Conservation (phyloP, 2,888 invertebrate genomes). For the Nasonovia ribisnigri region DNA sequence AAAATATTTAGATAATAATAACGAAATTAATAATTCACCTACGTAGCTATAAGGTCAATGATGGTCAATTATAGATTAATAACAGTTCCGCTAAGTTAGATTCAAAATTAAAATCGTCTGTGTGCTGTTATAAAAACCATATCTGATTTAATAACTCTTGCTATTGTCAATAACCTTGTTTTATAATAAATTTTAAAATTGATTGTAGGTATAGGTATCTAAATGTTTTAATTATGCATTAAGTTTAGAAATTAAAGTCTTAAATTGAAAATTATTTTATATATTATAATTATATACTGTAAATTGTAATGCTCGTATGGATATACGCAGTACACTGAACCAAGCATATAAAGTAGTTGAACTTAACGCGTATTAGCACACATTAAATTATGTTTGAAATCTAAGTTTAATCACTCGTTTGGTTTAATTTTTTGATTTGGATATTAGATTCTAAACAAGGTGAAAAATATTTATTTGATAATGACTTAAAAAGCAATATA, state of each 20-base stretch:
- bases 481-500: not conserved
- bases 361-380: not conserved
- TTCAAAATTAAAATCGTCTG: conserved; percentile 56
- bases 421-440: not conserved
- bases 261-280: no score
- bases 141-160: conserved; percentile 47
- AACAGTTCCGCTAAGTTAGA: conserved; percentile 61
- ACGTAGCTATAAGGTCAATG: conserved; percentile 50
- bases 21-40: conserved; percentile 30
- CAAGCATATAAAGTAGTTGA: not conserved
- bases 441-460: not conserved
- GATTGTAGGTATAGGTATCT: not conserved
- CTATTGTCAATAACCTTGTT: conserved; percentile 51
- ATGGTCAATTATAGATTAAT: conserved; percentile 64
- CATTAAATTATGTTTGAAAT: not conserved
- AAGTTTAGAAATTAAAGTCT: not conserved
- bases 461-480: not conserved
- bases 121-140: conserved; percentile 43
- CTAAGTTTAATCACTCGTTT: not conserved
- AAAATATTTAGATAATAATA: conserved; percentile 33
- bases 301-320: not conserved
- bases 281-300: not conserved
- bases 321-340: not conserved
- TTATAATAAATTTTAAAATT: not conserved
- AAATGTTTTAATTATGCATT: not conserved